phyloP scores from a whole-genome alignment of 35 echinoderm and acorn worm species.

The Apostichopus japonicus region DNA sequence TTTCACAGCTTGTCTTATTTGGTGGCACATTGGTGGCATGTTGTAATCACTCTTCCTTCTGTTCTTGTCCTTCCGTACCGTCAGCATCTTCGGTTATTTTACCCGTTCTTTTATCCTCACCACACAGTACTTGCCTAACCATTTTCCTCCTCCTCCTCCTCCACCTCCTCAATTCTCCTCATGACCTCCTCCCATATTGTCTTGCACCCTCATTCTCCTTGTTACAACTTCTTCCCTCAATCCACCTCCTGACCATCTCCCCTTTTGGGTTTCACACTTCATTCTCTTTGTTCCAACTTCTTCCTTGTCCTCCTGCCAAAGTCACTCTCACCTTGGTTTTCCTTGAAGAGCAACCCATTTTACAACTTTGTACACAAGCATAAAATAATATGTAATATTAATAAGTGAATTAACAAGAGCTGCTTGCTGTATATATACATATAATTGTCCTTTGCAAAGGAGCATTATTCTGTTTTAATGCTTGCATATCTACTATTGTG shows the following conservation, averaged over 20 bases:
- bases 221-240: neutral
- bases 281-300: neutral
- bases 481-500: no score
- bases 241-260: neutral
- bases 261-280: neutral
- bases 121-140: neutral
- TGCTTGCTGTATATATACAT: no score
- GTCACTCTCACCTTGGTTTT: no score
- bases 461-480: no score
- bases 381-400: no score
- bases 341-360: no score
- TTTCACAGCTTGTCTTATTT: constrained; percentile 14
- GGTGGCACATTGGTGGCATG: constrained; percentile 4
- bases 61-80: neutral
- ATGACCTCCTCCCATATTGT: neutral
- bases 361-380: no score
- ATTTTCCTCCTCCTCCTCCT: neutral
- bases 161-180: neutral
- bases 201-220: neutral
- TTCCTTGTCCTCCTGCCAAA: no score
- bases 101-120: neutral
- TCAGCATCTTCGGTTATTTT: neutral
- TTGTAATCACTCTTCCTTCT: neutral
- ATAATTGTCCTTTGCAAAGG: no score
- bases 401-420: no score